Base-by-base conservation (phyloP, 2,797 vertebrate genomes). In the Schizopygopsis malacanthus region DNA sequence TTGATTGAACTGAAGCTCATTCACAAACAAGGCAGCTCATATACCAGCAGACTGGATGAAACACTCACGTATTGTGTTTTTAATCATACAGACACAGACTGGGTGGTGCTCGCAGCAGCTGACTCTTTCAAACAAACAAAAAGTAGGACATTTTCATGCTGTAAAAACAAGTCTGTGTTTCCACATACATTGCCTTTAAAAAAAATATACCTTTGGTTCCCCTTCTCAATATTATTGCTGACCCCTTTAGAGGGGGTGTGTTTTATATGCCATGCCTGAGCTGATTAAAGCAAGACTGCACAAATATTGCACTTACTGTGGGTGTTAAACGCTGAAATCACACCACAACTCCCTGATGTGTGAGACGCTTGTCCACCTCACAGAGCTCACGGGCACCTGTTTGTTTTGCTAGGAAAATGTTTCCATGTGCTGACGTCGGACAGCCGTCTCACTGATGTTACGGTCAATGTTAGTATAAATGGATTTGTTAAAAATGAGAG, bases 41-140 rank as follows among this genome's bases (percentile, higher is more conserved):
- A 28, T 15, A 61, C 56, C 28, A 65, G 43, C 15, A 82, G 45
- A 89, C 77, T 13, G 5, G 84, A 87, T 82, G 75, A 56, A 72
- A 69, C 37, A 18, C 69, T 80, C 50, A 50, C 22, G 45, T 85
- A 54, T 88, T 88, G 56, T 79, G 73, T 85, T 61, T 76, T 69
- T 2, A 85, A 76, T 6, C 86, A 59, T 13, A 75, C 76, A 39
- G 61, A 61, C n/a, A 82, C 39, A 41, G 41, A 72, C 33, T 20
- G 78, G 63, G 69, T 63, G 81, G 81, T 87, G 72, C 71, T 76
- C 76, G 12, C 22, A 85, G 37, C 41, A 87, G 71, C 41, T 86
- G 65, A 85, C 85, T 90, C 86, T 78, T 82, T 89, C 73, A 89
- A 90, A 92, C 90, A 92, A 92, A 91, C 88, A 88, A 37, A 78